Percentiles rank a stretch among this genome's conserved stretches.
These are phyloP conservation scores for Ctenosaura bakeri DNA, from an alignment of 2,797 vertebrate genomes.

Conservation along the genomic window DNA sequence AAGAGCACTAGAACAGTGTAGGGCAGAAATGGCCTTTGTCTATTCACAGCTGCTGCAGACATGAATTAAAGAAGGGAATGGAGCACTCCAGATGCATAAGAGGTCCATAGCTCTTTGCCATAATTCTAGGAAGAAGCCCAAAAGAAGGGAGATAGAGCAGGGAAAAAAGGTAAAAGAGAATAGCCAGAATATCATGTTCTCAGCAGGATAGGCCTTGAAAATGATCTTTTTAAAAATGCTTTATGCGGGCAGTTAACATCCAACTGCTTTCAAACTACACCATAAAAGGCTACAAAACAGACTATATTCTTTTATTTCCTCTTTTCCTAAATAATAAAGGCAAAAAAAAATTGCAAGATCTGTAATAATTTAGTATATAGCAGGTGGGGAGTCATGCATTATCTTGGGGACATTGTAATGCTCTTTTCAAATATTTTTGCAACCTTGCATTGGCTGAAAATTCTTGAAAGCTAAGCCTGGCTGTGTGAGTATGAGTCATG, in stretches of 20 bases:
- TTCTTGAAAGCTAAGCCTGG: neutral
- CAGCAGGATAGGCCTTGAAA: conserved; percentile 53
- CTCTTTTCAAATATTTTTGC: neutral
- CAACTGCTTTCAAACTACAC: conserved; percentile 58
- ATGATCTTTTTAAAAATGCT: conserved; percentile 58
- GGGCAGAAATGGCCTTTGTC: neutral
- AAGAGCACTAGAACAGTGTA: too few relatives aligned
- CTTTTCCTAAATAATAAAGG: conserved; percentile 51
- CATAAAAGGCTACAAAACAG: conserved; percentile 56
- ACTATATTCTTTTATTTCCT: conserved; percentile 56
- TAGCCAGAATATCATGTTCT: conserved; percentile 30
- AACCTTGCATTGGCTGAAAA: neutral
- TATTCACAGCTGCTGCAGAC: neutral
- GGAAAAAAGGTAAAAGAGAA: conserved; percentile 48
- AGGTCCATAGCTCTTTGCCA: neutral
- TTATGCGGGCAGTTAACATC: conserved; percentile 58
- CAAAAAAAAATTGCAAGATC: conserved; percentile 30
- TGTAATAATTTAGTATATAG: conserved; percentile 13
- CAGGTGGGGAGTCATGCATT: neutral
- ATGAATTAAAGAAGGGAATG: neutral
- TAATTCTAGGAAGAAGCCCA: neutral
- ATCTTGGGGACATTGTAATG: neutral
- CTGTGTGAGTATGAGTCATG: neutral
- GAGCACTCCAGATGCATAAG: neutral
- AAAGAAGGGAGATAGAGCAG: neutral